Evolutionary conservation across 1,140 invertebrate genomes (phyloP), one percentile per base, ranked within the genome.

Genomic region (Vanessa atalanta): DNA sequence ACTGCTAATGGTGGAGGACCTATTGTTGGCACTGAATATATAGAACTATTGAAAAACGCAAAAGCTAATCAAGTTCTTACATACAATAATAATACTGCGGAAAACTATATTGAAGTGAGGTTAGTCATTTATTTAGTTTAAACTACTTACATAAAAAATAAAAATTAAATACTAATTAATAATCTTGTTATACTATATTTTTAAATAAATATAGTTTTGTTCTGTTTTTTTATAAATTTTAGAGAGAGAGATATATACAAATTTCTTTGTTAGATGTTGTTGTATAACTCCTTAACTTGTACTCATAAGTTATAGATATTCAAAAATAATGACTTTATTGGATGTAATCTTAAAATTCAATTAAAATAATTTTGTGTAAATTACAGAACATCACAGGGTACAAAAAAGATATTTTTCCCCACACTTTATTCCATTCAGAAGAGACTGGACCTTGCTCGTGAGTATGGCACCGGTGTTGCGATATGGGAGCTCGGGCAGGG

Each of bases 401-500:
- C 94, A 68, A 96, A 97, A 83, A 94, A 95, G 73, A 94, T 99
- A 11, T 99, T 97, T 88, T 99, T 96, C 93, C 98, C 98, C 13
- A 97, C 97, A 0, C 93, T 98, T 8, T 95, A 96, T 79, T 99
- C 98, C 0, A 96, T 99, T 72, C 93, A 96, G 68, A 93, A 95
- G 83, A 94, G 98, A 79, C 92, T 99, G 15, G 94, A 98, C 70
- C 93, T 99, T 15, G 97, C 97, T 1, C 88, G 94, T 79, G 94
- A 97, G 86, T 92, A 98, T 23, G 96, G 96, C 9, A 96, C 95
- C 68, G 98, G 98, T 6, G 93, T 99, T 61, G 96, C 98, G 0
- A 97, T 99, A 85, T 99, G 98, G 98, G 98, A 99, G 92, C 91
- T 99, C 16, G 98, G 98, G 6, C 98, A 99, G 94, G 98, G 98